Conservation (phyloP, 2,113 vertebrate genomes). For the Notiomystis cincta region DNA sequence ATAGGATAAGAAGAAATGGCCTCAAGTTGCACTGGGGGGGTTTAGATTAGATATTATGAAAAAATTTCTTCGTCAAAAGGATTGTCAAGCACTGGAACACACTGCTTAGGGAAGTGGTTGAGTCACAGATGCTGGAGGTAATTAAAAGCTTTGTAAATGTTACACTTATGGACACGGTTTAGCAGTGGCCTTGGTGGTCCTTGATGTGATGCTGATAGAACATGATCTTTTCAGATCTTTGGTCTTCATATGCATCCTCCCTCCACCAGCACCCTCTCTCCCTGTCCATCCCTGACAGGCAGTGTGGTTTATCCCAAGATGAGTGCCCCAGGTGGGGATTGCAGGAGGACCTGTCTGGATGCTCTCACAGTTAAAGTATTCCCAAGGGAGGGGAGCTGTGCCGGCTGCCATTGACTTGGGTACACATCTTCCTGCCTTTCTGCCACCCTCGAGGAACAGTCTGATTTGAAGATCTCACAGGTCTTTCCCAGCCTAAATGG, state of each 20-base stretch:
- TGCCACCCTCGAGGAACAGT: background rate
- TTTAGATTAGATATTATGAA: background rate
- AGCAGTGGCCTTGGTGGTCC: background rate
- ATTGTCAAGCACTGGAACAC: background rate
- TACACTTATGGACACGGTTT: background rate
- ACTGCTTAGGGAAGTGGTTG: background rate
- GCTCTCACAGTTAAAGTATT: background rate
- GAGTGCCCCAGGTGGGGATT: background rate
- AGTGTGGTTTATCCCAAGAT: background rate
- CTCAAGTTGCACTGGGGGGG: background rate
- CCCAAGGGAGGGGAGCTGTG: background rate
- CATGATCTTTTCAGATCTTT: background rate
- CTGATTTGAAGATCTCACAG: background rate
- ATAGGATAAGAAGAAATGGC: background rate
- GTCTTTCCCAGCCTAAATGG: background rate
- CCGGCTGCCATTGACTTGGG: background rate
- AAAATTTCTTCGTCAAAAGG: background rate
- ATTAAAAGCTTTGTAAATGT: background rate
- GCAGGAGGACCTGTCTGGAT: background rate
- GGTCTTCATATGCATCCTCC: background rate
- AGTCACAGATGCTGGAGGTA: background rate
- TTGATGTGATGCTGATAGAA: background rate
- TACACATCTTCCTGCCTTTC: background rate
- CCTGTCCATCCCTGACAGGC: rapidly evolving
- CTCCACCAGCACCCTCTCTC: background rate